These are phyloP conservation scores for Mormyrus proboscirostris DNA, from an alignment of 2,797 vertebrate species.

Conservation along the genomic window DNA sequence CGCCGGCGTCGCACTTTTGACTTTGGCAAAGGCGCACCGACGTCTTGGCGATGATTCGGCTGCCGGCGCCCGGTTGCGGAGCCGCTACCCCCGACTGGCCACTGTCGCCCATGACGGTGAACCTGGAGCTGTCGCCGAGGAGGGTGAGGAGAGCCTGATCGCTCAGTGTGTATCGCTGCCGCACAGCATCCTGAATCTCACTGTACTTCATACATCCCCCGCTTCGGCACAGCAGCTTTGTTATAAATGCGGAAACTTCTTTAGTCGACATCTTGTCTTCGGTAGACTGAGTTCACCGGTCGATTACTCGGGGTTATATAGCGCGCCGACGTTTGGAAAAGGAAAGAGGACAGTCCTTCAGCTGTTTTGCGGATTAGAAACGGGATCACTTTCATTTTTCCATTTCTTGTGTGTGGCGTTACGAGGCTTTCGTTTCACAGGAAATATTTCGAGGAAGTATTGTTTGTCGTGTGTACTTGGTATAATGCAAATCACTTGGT, in stretches of 20 bases:
- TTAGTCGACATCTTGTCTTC: conserved; percentile 37
- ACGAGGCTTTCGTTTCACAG: neutral
- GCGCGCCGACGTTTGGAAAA: neutral
- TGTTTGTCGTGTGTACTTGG: neutral
- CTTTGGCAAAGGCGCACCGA: conserved; percentile 64
- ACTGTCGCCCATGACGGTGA: conserved; percentile 37
- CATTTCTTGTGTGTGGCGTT: neutral
- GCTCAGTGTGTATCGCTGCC: conserved; percentile 24
- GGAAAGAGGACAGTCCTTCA: neutral
- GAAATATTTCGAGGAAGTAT: neutral
- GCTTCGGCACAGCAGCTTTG: conserved; percentile 47
- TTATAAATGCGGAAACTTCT: conserved; percentile 32
- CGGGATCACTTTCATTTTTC: neutral
- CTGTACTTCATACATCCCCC: conserved; percentile 48
- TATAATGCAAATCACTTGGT: neutral
- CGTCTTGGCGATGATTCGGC: conserved; percentile 55
- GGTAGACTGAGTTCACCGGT: neutral
- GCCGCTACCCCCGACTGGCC: neutral
- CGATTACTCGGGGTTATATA: neutral
- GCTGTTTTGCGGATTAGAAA: neutral
- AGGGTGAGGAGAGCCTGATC: conserved; percentile 28
- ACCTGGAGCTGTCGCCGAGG: conserved; percentile 43
- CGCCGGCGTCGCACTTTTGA: conserved; percentile 35
- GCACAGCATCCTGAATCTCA: conserved; percentile 36
- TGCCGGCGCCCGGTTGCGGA: conserved; percentile 29